phyloP scores from a whole-genome alignment of 2,888 invertebrate species.

The Drosophila testacea region DNA sequence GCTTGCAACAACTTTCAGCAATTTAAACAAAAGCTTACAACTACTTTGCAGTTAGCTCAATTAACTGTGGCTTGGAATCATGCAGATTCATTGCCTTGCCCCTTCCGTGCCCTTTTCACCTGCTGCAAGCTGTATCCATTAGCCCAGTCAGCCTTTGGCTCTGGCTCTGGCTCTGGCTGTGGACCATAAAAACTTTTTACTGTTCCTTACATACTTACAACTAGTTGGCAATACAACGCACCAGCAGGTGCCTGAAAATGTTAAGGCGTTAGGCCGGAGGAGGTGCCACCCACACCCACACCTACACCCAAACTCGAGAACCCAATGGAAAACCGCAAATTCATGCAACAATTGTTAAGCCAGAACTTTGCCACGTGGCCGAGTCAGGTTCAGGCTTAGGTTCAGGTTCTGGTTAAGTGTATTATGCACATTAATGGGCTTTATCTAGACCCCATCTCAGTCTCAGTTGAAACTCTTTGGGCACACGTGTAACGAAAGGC shows the following conservation, averaged over 20 bases:
- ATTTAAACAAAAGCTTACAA: constrained; percentile 34
- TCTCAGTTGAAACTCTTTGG: constrained; percentile 45
- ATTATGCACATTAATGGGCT: constrained; percentile 66
- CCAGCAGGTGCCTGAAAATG: constrained; percentile 11
- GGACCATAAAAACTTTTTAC: constrained; percentile 55
- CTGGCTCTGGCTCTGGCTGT: constrained; percentile 32
- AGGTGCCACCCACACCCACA: constrained; percentile 1
- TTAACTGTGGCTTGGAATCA: constrained; percentile 50
- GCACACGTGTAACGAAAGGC: constrained; percentile 65
- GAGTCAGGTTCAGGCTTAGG: constrained; percentile 36
- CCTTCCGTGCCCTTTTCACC: background rate
- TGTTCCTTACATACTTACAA: constrained; percentile 44
- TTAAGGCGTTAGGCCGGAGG: background rate
- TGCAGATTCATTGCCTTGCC: constrained; percentile 15
- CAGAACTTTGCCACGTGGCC: constrained; percentile 68
- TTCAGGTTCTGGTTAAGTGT: constrained; percentile 60
- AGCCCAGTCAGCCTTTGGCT: constrained; percentile 25
- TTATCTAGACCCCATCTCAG: constrained; percentile 30
- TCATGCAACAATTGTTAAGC: constrained; percentile 76
- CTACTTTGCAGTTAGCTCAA: constrained; percentile 53
- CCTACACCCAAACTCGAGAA: background rate
- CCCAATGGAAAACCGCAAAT: constrained; percentile 56
- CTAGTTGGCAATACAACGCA: constrained; percentile 36
- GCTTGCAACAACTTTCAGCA: constrained; percentile 29
- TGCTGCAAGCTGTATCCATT: constrained; percentile 44